Base-by-base conservation (phyloP, 1,140 invertebrate species). In the Nomia melanderi region DNA sequence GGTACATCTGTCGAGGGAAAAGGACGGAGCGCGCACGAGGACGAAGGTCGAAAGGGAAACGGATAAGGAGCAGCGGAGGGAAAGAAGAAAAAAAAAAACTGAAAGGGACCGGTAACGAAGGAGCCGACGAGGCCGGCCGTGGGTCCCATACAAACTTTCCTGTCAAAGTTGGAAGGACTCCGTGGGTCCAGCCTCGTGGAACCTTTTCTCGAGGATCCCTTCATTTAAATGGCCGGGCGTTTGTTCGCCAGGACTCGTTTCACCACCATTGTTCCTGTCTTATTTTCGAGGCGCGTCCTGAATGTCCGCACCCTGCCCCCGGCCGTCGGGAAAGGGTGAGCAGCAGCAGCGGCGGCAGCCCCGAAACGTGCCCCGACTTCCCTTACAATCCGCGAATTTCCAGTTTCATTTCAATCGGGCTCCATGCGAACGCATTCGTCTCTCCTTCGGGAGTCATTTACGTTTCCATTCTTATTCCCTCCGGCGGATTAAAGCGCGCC, bases 141-240 rank as follows among this genome's bases (percentile, higher is more conserved):
- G 79, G 79, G 75, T 81, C 84, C 84, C 80, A 86, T 87, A 87
- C 77, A 87, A 87, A 87, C 81, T 82, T 81, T 81, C 77, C 81
- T 78, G 70, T 74, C 72, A 53, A 78, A 83, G 57, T 62, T 73
- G 63, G 39, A 66, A 71, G 64, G 71, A 76, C 54, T 69, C 64
- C 73, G 78, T 85, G 74, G 82, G 80, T 83, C 73, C 78, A 83
- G 47, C 73, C 20, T 78, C 71, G 67, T 54, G 62, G 36, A 78
- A 39, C 65, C 74, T 83, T 84, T 81, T 83, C 78, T 79, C 71
- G 81, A 54, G 63, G 64, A 74, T 81, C 70, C 76, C 79, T 86
- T 82, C 74, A 82, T 86, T 86, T 86, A 87, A 87, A 88, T 88
- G 79, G 70, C 83, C 85, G 79, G 86, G 85, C 86, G 81, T 86